These are phyloP conservation scores for Brachionus rubens DNA, from an alignment of 1,140 invertebrate species.

Conservation along the genomic window DNA sequence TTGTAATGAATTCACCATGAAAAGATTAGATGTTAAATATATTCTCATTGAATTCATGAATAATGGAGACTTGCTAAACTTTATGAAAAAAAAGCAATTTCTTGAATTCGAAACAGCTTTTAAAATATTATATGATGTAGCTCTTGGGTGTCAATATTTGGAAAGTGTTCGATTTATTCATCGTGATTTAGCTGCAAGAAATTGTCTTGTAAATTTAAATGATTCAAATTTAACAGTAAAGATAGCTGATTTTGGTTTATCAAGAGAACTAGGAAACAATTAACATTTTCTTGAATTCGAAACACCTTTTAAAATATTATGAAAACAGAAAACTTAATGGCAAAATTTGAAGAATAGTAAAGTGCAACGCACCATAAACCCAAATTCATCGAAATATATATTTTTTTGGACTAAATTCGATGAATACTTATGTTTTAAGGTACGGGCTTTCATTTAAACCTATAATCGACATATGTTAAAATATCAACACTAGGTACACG, in stretches of 20 bases:
- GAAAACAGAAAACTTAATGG: too few relatives aligned
- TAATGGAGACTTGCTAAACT: conserved; percentile 12
- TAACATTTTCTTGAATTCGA: too few relatives aligned
- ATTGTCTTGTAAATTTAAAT: conserved; percentile 12
- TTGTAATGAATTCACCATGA: background rate
- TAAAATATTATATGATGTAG: conserved; percentile 14
- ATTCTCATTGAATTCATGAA: conserved; percentile 39
- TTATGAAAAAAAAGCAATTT: background rate
- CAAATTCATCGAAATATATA: too few relatives aligned
- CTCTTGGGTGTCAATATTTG: conserved; percentile 17
- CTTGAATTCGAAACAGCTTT: background rate
- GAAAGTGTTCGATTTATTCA: conserved; percentile 7
- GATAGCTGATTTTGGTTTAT: conserved; percentile 43
- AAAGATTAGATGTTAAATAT: background rate
- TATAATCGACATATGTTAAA: too few relatives aligned
- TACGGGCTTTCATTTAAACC: too few relatives aligned
- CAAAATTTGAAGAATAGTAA: too few relatives aligned
- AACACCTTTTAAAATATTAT: too few relatives aligned
- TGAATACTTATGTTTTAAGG: too few relatives aligned
- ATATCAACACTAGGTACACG: too few relatives aligned
- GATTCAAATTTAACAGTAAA: conserved; percentile 10
- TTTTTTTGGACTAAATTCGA: too few relatives aligned
- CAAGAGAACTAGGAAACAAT: background rate
- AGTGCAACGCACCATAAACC: too few relatives aligned
- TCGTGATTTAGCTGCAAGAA: conserved; percentile 40